A percentile compares a stretch with the other conserved stretches of the same genome.
Evolutionary conservation across 2,113 vertebrate species (phyloP).

Genomic region (Hipposideros armiger): DNA sequence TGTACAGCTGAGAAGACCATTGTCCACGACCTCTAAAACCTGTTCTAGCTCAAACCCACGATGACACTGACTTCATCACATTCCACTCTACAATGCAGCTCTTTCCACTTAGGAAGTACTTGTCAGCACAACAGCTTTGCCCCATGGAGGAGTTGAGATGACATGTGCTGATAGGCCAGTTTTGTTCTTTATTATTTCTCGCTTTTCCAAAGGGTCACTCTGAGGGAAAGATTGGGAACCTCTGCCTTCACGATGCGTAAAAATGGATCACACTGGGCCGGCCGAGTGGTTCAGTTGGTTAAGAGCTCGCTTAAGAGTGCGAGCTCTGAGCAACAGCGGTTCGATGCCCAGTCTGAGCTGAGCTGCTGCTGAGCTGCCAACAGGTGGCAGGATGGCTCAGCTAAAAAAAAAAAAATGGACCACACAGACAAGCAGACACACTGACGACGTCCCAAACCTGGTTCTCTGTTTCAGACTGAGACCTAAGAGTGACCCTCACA

Average conservation of each 20-base stretch:
- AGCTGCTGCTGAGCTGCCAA: too few relatives aligned
- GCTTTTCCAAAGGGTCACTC: neutral
- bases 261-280: slow-evolving; percentile 6
- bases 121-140: neutral
- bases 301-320: too few relatives aligned
- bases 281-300: too few relatives aligned
- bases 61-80: neutral
- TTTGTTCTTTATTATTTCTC: neutral
- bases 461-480: slow-evolving; percentile 59
- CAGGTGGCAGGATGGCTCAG: too few relatives aligned
- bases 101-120: neutral
- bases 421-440: slow-evolving; percentile 8
- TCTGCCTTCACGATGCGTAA: slow-evolving; percentile 41
- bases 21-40: neutral
- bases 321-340: too few relatives aligned
- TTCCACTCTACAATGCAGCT: neutral
- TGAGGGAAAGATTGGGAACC: neutral
- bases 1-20: neutral
- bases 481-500: slow-evolving; percentile 67
- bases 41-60: neutral
- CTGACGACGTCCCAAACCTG: neutral
- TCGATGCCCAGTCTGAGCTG: too few relatives aligned
- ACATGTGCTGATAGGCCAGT: neutral
- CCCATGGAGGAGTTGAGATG: neutral
- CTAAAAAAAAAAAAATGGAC: neutral